phyloP scores from a whole-genome alignment of 2,113 vertebrate genomes.

The Laterallus jamaicensis region DNA sequence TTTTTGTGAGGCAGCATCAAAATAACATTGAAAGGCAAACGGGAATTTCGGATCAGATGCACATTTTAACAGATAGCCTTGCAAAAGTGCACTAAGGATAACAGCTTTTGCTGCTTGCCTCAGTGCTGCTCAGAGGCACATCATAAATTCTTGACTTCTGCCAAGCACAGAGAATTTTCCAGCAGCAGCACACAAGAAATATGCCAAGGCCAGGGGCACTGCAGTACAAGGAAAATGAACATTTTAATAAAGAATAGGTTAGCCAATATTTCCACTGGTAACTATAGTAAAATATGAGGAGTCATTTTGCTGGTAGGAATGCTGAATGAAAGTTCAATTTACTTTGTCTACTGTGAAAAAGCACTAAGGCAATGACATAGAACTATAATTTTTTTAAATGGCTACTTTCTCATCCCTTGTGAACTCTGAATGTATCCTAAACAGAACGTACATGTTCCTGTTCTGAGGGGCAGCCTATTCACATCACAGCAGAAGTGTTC shows the following conservation, averaged over 20 bases:
- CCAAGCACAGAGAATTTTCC: slow-evolving; percentile 61
- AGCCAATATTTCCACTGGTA: slow-evolving; percentile 48
- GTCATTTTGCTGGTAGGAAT: slow-evolving; percentile 40
- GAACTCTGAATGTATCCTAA: background rate
- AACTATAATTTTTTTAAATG: background rate
- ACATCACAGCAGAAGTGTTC: background rate
- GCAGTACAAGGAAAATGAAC: slow-evolving; percentile 52
- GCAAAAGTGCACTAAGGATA: slow-evolving; percentile 20
- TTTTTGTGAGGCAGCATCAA: background rate
- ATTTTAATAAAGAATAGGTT: slow-evolving; percentile 67
- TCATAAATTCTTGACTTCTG: slow-evolving; percentile 73
- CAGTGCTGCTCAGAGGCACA: slow-evolving; percentile 50
- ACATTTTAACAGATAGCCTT: slow-evolving; percentile 23
- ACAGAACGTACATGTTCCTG: background rate
- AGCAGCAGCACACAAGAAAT: slow-evolving; percentile 59
- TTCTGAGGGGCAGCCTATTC: background rate
- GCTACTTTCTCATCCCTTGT: background rate
- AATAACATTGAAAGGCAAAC: background rate
- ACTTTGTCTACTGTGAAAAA: slow-evolving; percentile 35
- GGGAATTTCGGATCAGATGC: slow-evolving; percentile 7
- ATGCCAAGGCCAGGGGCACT: slow-evolving; percentile 58
- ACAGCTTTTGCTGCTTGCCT: slow-evolving; percentile 51
- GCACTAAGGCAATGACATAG: background rate
- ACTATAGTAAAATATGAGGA: slow-evolving; percentile 56
- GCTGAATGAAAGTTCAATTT: slow-evolving; percentile 56